phyloP scores from a whole-genome alignment of 2,888 invertebrate genomes.

The Eupithecia centaureata region DNA sequence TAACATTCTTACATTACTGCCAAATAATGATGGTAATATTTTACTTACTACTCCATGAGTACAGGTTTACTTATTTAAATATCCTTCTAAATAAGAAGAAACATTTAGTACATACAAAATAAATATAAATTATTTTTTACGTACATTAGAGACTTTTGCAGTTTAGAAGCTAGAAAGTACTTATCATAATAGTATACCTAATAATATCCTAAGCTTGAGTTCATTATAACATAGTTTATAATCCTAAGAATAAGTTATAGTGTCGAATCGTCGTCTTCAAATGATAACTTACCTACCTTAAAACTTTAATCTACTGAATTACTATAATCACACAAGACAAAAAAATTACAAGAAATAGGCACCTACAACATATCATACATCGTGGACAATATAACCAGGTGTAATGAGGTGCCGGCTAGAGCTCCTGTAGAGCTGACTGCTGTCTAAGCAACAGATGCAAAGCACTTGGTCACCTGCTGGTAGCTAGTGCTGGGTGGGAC shows the following conservation, averaged over 20 bases:
- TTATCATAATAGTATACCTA: background rate
- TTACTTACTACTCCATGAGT: background rate
- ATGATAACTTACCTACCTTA: background rate
- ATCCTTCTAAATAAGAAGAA: background rate
- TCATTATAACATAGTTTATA: background rate
- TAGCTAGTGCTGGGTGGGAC: background rate
- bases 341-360: background rate
- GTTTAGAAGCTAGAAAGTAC: background rate
- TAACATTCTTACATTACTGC: background rate
- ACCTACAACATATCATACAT: background rate
- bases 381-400: background rate
- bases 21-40: background rate
- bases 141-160: too few species aligned
- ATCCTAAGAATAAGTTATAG: background rate
- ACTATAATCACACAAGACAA: background rate
- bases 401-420: background rate
- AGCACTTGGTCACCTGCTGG: background rate
- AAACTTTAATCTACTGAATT: background rate
- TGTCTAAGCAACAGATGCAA: background rate
- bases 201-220: background rate
- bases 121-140: too few species aligned
- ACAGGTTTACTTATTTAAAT: background rate
- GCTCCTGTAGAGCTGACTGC: background rate
- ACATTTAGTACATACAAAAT: too few species aligned
- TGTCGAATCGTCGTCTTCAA: background rate